Conservation (phyloP, 2,797 vertebrate genomes). For the Sorex maritimensis region DNA sequence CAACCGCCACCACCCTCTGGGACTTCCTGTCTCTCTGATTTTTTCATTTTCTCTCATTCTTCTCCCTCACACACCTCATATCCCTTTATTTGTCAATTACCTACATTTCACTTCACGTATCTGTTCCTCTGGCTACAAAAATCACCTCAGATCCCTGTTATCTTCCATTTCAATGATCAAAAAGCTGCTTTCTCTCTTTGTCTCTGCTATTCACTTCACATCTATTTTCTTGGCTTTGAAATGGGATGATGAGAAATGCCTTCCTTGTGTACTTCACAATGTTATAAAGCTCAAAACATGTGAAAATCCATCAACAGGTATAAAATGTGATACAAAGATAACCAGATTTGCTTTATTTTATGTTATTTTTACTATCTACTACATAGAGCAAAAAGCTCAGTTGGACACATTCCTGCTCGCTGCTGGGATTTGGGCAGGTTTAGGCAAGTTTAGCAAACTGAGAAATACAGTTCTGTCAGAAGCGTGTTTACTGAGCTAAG, state of each 20-base stretch:
- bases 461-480: too few relatives aligned
- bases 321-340: constrained; percentile 64
- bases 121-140: constrained; percentile 37
- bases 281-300: constrained; percentile 49
- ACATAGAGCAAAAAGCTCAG: neutral
- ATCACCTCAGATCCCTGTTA: constrained; percentile 22
- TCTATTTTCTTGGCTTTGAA: constrained; percentile 60
- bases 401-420: neutral
- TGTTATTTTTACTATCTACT: constrained; percentile 34
- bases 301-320: constrained; percentile 29
- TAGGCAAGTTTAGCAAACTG: constrained; percentile 17
- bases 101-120: neutral
- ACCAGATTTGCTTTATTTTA: constrained; percentile 3
- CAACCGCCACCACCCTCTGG: too few relatives aligned
- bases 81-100: neutral
- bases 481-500: too few relatives aligned
- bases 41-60: neutral
- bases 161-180: constrained; percentile 26
- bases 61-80: neutral
- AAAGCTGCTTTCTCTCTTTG: neutral
- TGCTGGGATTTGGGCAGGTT: constrained; percentile 51
- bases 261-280: constrained; percentile 1
- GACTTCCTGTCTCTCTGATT: neutral
- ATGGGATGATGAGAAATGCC: constrained; percentile 33
- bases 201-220: constrained; percentile 5